phyloP scores from a whole-genome alignment of 2,113 vertebrate species.

The Campylomormyrus tamandua region DNA sequence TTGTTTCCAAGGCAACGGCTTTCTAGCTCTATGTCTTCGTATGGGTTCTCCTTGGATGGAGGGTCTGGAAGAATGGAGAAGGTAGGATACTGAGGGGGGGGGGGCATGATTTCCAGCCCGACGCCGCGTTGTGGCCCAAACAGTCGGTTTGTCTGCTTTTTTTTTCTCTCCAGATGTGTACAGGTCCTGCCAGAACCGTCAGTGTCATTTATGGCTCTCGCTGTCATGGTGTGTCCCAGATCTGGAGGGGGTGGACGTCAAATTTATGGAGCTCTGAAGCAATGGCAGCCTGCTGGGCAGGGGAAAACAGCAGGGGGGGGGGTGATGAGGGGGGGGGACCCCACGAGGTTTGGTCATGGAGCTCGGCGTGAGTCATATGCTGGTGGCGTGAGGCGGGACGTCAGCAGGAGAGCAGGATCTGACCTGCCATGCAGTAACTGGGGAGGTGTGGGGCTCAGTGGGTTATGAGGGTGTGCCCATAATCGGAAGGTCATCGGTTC shows the following conservation, averaged over 20 bases:
- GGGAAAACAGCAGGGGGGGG: not conserved
- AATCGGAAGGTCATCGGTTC: not conserved
- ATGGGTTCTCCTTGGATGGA: slow-evolving; percentile 89
- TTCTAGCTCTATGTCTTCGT: slow-evolving; percentile 90
- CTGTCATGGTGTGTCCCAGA: not conserved
- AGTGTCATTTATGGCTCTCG: not conserved
- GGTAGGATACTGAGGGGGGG: not conserved
- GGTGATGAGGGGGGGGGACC: not conserved
- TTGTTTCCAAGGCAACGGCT: slow-evolving; percentile 81
- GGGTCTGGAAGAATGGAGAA: slow-evolving; percentile 66
- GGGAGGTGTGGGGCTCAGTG: not conserved
- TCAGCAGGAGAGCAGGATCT: not conserved
- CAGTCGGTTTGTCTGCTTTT: not conserved
- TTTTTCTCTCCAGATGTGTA: slow-evolving; percentile 45
- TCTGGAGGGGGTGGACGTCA: not conserved
- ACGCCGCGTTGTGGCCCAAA: slow-evolving; percentile 3
- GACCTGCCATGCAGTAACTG: not conserved
- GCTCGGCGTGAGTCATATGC: not conserved
- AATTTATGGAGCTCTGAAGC: not conserved
- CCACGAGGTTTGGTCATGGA: not conserved
- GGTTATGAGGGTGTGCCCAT: not conserved
- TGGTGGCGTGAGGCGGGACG: not conserved
- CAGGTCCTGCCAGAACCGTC: slow-evolving; percentile 22
- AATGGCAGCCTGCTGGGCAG: not conserved
- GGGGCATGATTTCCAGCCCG: not conserved